Evolutionary conservation across 92 coral and sea anemone species (phyloP), one percentile per base, ranked within the genome.

Genomic region (Phenganax subtilis): DNA sequence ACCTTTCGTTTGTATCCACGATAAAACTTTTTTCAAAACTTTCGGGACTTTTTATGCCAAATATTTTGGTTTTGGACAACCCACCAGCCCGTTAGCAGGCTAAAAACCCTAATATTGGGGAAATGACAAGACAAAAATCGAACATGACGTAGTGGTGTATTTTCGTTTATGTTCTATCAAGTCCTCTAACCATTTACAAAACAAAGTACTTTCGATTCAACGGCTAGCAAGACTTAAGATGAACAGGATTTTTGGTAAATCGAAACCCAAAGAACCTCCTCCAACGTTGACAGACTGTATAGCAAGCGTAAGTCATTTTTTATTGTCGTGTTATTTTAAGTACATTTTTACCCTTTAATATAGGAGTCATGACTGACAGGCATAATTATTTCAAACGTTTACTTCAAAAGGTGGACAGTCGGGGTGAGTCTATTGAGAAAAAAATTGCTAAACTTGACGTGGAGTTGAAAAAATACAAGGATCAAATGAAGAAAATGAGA

Each of bases 401-500:
- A 64, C 52, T 9, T 76, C 44, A 0, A 57, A 56, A 96, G 99
- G 97, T 96, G 66, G 99, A 96, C 81, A 96, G 97, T 84, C 88
- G 99, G 70, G 97, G 96, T 12, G 99, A 96, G 56, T 96, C 99
- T 9, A 90, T 96, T 44, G 99, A 96, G 68, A 96, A 96, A 82
- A 96, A 96, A 79, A 87, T 96, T 16, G 84, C 92, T 37, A 96
- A 96, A 67, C 91, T 96, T 66, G 99, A 96, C 82, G 91, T 91
- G 68, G 99, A 96, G 57, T 86, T 96, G 31, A 57, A 90, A 84
- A 96, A 96, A 69, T 96, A 96, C 80, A 96, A 96, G 67, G 99
- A 96, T 51, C 99, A 96, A 83, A 96, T 96, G 99, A 96, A 96
- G 86, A 96, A 96, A 84, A 96, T 96, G 99, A 87, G 99, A 77